A percentile compares a stretch with the other conserved stretches of the same genome.
These are phyloP conservation scores for Cheumatopsyche charites DNA, from an alignment of 1,140 invertebrate species.

Conservation along the genomic window DNA sequence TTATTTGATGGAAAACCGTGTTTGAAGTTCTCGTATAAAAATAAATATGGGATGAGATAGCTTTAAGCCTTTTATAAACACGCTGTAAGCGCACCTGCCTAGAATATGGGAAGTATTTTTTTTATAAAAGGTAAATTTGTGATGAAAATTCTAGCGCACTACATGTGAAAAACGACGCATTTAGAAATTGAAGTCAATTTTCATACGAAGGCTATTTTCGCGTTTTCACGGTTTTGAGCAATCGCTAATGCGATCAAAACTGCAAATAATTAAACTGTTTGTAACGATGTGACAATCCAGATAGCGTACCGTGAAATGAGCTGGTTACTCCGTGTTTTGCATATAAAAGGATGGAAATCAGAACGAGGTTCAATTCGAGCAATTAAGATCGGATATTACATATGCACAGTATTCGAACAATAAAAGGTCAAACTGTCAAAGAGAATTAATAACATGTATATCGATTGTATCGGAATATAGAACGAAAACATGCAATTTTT, in stretches of 20 bases:
- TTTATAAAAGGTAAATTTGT: conserved; percentile 13
- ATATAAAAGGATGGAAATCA: conserved; percentile 15
- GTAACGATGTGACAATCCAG: conserved; percentile 1
- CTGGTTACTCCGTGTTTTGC: conserved; percentile 4
- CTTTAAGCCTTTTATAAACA: conserved; percentile 15
- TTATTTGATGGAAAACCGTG: conserved; percentile 1
- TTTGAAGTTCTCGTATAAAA: not conserved
- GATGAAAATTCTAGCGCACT: conserved; percentile 1
- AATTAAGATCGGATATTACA: not conserved
- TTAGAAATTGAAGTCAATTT: not conserved
- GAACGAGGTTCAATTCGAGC: not conserved
- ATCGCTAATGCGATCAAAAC: not conserved
- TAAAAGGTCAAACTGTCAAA: conserved; percentile 9
- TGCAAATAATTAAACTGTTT: conserved; percentile 8
- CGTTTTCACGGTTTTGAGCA: conserved; percentile 1
- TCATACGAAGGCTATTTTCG: not conserved
- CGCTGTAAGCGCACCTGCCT: conserved; percentile 8
- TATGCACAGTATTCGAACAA: not conserved
- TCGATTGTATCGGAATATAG: conserved; percentile 7
- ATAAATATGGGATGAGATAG: conserved; percentile 14
- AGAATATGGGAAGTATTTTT: conserved; percentile 15
- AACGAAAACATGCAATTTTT: no score
- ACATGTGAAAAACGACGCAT: not conserved
- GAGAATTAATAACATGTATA: not conserved
- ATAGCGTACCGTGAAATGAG: not conserved